Evolutionary conservation across 1,140 invertebrate genomes (phyloP), one percentile per base, ranked within the genome.

Genomic region (Lasaia peninsularis): DNA sequence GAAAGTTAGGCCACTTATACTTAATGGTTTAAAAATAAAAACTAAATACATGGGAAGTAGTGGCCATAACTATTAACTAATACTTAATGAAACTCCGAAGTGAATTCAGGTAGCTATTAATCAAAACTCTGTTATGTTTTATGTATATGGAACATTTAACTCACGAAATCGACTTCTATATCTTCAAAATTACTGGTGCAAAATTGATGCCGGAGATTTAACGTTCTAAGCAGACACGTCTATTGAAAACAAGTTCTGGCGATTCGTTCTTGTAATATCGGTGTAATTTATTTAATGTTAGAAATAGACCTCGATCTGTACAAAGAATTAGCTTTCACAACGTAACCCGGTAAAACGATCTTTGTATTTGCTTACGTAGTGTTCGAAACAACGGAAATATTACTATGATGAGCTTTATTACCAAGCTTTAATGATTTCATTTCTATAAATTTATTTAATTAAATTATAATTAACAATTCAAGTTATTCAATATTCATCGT

Each of bases 301-400:
- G 78, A 86, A 86, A 83, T 80, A 82, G 73, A 86, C 73, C 73
- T 78, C 78, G 79, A 74, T 71, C 68, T 73, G 64, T 67, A 77
- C 83, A 86, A 86, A 86, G 80, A 86, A 86, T 86, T 85, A 77
- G 80, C 83, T 86, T 86, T 86, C 83, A 86, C 80, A 86, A 86
- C 81, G 74, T 82, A 80, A 80, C 81, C 75, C 69, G 67, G 78
- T 65, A 75, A 80, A 85, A 83, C 81, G 81, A 80, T 69, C 75
- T 28, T 28, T 52, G 66, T 66, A 73, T 85, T 78, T 85, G 81
- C 80, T 79, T 73, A 67, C 71, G 67, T 74, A 77, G 71, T 72
- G 53, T 34, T 52, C 31, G 52, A 61, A 61, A 59, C 54, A 61
- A 61, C 55, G 55, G 52, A 28, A 24, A 33, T 44, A 49, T 52